Evolutionary conservation across 2,113 vertebrate species (phyloP).

Genomic region (Corythornis vintsioides): DNA sequence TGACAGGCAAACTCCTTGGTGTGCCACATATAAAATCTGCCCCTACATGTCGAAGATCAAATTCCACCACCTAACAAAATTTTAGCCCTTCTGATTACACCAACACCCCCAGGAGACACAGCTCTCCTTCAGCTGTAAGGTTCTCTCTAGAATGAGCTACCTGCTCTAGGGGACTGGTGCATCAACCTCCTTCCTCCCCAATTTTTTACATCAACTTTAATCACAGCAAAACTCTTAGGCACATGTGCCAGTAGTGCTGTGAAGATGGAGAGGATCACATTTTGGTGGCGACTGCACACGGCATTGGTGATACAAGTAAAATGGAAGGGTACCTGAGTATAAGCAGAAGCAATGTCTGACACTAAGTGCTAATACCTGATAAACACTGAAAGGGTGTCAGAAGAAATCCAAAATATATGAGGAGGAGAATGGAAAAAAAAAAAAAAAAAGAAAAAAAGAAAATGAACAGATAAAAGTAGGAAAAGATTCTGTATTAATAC

Average conservation of each 20-base stretch:
- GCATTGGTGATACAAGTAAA: not conserved
- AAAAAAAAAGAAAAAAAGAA: not conserved
- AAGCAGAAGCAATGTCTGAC: not conserved
- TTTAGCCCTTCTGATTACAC: not conserved
- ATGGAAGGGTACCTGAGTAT: not conserved
- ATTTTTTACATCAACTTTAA: not conserved
- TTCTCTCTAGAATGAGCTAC: not conserved
- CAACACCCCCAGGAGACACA: not conserved
- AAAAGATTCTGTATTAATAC: not conserved
- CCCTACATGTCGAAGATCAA: not conserved
- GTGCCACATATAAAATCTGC: not conserved
- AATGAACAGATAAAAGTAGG: no score
- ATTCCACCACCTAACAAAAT: constrained; percentile 8
- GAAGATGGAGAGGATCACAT: not conserved
- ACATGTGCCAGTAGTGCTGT: not conserved
- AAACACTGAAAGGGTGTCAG: not conserved
- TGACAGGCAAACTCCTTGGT: not conserved
- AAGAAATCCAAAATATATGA: not conserved
- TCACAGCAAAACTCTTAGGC: not conserved
- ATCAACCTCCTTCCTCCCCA: not conserved
- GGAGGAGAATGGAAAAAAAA: not conserved
- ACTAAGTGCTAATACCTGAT: not conserved
- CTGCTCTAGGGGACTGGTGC: not conserved
- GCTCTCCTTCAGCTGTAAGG: not conserved
- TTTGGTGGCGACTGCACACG: not conserved